Evolutionary conservation across 2,888 invertebrate species (phyloP).

Genomic region (Pyrrhosoma nymphula): DNA sequence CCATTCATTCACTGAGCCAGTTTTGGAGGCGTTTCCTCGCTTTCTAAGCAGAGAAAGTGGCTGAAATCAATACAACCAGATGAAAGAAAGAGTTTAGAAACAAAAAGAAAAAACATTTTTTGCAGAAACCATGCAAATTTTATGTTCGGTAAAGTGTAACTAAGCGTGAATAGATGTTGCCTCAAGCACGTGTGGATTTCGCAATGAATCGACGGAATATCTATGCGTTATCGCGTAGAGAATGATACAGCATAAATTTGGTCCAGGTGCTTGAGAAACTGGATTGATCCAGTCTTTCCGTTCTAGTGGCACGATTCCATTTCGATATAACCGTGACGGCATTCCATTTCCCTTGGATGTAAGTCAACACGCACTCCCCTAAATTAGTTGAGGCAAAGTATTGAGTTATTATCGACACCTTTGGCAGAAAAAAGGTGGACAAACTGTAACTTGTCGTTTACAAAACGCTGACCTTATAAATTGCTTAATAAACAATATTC

Average conservation of each 20-base stretch:
- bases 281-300: not conserved
- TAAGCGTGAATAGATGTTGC: not conserved
- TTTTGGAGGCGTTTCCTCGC: not conserved
- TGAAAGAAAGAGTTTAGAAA: not conserved
- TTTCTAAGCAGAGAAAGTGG: not conserved
- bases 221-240: not conserved
- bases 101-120: not conserved
- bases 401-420: not conserved
- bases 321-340: not conserved
- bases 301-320: slow-evolving; percentile 23
- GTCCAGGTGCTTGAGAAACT: slow-evolving; percentile 24
- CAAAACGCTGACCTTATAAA: not conserved
- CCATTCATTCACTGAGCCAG: too few species aligned
- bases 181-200: too few species aligned
- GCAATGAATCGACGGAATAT: not conserved
- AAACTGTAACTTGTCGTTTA: not conserved
- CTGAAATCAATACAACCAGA: not conserved
- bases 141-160: not conserved
- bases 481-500: not conserved
- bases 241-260: slow-evolving; percentile 18
- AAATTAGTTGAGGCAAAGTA: not conserved
- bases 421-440: not conserved
- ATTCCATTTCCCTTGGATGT: not conserved
- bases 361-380: not conserved
- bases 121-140: not conserved